Conservation (phyloP, 2,113 vertebrate genomes). For the Forbesichthys agassizii region DNA sequence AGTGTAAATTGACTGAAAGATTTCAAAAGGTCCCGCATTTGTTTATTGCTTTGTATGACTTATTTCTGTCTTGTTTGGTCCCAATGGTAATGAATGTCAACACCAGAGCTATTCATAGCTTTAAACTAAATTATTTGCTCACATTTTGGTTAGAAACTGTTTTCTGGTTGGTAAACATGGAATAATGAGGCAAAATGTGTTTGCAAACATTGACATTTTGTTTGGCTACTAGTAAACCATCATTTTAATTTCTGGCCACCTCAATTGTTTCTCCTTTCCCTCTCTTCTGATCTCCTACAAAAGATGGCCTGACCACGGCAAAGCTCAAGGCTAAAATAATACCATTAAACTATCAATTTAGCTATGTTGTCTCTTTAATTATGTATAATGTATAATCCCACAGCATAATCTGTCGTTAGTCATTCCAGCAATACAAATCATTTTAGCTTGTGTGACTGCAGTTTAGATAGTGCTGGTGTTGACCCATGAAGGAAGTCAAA, state of each 20-base stretch:
- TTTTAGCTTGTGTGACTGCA: slow-evolving; percentile 35
- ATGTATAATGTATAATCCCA: slow-evolving; percentile 41
- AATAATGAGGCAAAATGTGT: too few species aligned
- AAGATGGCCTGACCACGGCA: slow-evolving; percentile 29
- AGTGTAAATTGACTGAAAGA: too few species aligned
- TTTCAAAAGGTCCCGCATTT: too few species aligned
- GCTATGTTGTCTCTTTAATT: slow-evolving; percentile 37
- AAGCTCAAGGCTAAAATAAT: not conserved
- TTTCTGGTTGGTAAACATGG: too few species aligned
- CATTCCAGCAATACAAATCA: slow-evolving; percentile 21
- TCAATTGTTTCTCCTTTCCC: slow-evolving; percentile 6
- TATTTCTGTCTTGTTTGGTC: too few species aligned
- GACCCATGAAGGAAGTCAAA: slow-evolving; percentile 43
- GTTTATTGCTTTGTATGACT: too few species aligned
- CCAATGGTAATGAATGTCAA: too few species aligned
- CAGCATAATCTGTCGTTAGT: slow-evolving; percentile 28
- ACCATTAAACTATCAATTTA: slow-evolving; percentile 24
- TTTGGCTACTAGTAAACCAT: too few species aligned
- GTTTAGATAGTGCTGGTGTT: slow-evolving; percentile 40
- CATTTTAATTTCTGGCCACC: not conserved
- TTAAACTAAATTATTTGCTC: too few species aligned
- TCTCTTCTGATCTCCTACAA: slow-evolving; percentile 31
- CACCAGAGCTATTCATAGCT: too few species aligned
- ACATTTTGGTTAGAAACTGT: too few species aligned
- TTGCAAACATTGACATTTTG: too few species aligned